These are phyloP conservation scores for Copidosoma floridanum DNA, from an alignment of 1,140 invertebrate genomes.

Conservation along the genomic window DNA sequence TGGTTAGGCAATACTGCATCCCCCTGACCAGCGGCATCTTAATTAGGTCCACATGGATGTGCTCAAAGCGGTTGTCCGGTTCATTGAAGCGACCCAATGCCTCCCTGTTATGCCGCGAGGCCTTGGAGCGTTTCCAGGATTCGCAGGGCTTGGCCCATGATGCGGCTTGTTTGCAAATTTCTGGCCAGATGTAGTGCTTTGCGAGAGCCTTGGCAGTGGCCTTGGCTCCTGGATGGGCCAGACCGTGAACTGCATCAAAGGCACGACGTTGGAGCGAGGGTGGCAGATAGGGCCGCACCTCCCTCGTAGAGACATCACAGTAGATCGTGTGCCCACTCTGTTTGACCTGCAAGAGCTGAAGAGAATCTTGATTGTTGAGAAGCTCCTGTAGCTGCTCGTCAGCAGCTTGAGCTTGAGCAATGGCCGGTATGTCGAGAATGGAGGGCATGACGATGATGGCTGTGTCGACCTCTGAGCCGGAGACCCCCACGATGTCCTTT, in stretches of 20 bases:
- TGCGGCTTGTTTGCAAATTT: slow-evolving; percentile 4
- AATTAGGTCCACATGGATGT: no score
- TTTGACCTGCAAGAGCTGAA: neutral
- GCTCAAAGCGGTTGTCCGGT: no score
- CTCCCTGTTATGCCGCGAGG: no score
- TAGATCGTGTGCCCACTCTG: neutral
- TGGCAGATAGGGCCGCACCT: neutral
- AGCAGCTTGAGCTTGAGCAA: neutral
- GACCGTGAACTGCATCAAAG: neutral
- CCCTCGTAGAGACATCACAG: neutral
- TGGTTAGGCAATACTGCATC: no score
- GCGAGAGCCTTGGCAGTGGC: neutral
- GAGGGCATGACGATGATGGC: neutral
- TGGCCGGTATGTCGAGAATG: neutral
- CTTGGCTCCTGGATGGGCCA: neutral
- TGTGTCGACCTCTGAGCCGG: neutral
- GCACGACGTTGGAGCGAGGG: neutral
- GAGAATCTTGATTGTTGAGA: neutral
- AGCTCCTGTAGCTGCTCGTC: neutral
- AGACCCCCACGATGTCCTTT: neutral
- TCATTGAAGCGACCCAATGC: no score
- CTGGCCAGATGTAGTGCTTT: slow-evolving; percentile 24
- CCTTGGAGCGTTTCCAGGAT: neutral
- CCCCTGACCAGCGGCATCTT: no score
- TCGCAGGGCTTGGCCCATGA: slow-evolving; percentile 16